Evolutionary conservation across 1,140 invertebrate species (phyloP).

Genomic region (Drosophila saltans): DNA sequence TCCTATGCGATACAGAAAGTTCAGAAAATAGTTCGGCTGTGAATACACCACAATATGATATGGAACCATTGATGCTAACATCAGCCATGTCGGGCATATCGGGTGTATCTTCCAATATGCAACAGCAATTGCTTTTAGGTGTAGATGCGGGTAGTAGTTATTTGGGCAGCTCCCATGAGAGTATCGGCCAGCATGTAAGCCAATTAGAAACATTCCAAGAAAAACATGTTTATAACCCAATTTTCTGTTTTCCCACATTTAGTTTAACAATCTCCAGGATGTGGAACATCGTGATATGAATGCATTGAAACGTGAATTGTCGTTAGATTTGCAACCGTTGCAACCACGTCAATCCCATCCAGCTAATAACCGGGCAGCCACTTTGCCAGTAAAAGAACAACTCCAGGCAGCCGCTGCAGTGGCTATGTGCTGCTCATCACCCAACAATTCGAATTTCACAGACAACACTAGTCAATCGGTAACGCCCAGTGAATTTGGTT

Average conservation of each 20-base stretch:
- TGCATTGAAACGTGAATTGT: conserved; percentile 77
- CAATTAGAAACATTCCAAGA: not conserved
- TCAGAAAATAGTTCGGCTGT: conserved; percentile 81
- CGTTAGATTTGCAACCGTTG: conserved; percentile 69
- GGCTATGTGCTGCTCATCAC: conserved; percentile 56
- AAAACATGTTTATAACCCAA: not conserved
- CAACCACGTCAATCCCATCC: conserved; percentile 55
- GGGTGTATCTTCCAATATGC: conserved; percentile 70
- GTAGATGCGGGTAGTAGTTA: conserved; percentile 64
- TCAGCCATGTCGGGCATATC: conserved; percentile 76
- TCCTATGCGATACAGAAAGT: conserved; percentile 74
- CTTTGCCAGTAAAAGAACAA: conserved; percentile 60
- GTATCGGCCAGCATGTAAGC: conserved; percentile 72
- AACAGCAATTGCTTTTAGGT: conserved; percentile 68
- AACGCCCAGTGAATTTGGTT: conserved; percentile 82
- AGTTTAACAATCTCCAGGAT: conserved; percentile 64
- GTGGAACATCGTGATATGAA: conserved; percentile 77
- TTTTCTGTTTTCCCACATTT: not conserved
- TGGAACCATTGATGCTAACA: conserved; percentile 76
- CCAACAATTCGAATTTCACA: conserved; percentile 82
- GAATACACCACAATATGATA: conserved; percentile 80
- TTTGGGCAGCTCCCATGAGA: conserved; percentile 73
- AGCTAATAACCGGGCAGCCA: conserved; percentile 38
- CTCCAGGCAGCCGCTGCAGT: conserved; percentile 48
- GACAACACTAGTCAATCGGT: conserved; percentile 83